Evolutionary conservation across 2,888 invertebrate genomes (phyloP).

Genomic region (Eupithecia pulchellata): DNA sequence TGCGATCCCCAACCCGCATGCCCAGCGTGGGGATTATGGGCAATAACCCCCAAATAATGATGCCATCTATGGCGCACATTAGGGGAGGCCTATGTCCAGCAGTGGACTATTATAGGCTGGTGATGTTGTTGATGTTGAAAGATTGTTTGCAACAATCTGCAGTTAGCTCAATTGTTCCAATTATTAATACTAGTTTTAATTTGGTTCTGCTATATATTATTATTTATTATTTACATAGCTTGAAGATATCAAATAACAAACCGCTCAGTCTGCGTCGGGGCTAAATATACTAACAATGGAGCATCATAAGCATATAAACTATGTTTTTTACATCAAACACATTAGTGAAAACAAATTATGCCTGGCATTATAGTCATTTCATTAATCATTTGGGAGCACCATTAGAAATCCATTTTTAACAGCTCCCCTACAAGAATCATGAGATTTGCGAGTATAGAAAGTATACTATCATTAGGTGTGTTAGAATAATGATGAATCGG

Average conservation of each 20-base stretch:
- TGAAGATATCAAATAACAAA: background rate
- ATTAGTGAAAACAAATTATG: slow-evolving; percentile 9
- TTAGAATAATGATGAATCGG: background rate
- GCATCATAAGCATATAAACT: background rate
- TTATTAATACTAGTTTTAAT: too few relatives aligned
- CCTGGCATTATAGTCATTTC: slow-evolving; percentile 6
- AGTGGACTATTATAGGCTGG: too few relatives aligned
- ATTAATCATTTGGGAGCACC: slow-evolving; percentile 29
- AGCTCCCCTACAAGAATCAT: background rate
- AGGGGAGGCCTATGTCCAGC: too few relatives aligned
- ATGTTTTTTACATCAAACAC: background rate
- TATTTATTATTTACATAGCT: background rate
- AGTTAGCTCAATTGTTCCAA: too few relatives aligned
- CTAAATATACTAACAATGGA: background rate
- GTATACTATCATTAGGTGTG: background rate
- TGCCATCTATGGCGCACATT: too few relatives aligned
- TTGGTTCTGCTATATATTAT: too few relatives aligned
- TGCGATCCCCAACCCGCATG: too few relatives aligned
- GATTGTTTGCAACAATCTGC: too few relatives aligned
- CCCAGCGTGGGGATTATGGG: too few relatives aligned
- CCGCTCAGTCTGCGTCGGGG: background rate
- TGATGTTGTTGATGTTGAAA: too few relatives aligned
- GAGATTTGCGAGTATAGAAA: background rate
- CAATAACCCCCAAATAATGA: too few relatives aligned
- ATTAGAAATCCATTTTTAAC: slow-evolving; percentile 34